Evolutionary conservation across 1,140 invertebrate species (phyloP).

Genomic region (Drosophila arizonae): DNA sequence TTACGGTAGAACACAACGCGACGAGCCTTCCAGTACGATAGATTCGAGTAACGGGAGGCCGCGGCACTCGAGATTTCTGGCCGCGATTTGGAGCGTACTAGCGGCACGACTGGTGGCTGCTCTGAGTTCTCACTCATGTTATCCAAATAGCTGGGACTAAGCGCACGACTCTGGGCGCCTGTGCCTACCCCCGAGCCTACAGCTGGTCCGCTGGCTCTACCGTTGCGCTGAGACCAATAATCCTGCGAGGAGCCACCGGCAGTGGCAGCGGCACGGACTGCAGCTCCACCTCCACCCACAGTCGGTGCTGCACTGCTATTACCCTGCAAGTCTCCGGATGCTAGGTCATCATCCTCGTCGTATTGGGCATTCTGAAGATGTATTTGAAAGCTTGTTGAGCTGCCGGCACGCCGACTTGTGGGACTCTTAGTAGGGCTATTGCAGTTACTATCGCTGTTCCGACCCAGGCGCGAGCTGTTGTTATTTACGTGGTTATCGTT

Average conservation of each 20-base stretch:
- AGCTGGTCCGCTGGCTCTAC: conserved; percentile 15
- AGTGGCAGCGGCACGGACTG: conserved; percentile 20
- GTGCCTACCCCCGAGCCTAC: conserved; percentile 21
- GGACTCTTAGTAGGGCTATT: conserved; percentile 67
- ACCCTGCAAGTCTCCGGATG: conserved; percentile 41
- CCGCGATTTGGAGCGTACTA: conserved; percentile 79
- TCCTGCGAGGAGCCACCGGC: conserved; percentile 43
- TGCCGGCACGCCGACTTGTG: conserved; percentile 29
- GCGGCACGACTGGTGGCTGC: conserved; percentile 77
- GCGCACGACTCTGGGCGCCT: conserved; percentile 63
- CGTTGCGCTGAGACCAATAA: conserved; percentile 77
- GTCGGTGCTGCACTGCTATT: conserved; percentile 37
- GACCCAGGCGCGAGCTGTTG: conserved; percentile 28
- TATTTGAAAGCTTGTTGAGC: conserved; percentile 62
- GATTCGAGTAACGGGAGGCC: conserved; percentile 88
- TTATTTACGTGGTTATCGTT: conserved; percentile 58
- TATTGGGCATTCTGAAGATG: conserved; percentile 48
- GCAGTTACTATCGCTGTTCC: conserved; percentile 53
- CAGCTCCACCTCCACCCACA: conserved; percentile 26
- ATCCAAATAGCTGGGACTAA: conserved; percentile 73
- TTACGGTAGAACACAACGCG: conserved; percentile 96
- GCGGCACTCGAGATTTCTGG: conserved; percentile 83
- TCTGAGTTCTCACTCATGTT: conserved; percentile 82
- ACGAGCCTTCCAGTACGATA: conserved; percentile 93
- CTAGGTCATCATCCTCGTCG: conserved; percentile 64